phyloP scores from a whole-genome alignment of 2,113 vertebrate genomes.

The Oxygymnocypris stewartii region DNA sequence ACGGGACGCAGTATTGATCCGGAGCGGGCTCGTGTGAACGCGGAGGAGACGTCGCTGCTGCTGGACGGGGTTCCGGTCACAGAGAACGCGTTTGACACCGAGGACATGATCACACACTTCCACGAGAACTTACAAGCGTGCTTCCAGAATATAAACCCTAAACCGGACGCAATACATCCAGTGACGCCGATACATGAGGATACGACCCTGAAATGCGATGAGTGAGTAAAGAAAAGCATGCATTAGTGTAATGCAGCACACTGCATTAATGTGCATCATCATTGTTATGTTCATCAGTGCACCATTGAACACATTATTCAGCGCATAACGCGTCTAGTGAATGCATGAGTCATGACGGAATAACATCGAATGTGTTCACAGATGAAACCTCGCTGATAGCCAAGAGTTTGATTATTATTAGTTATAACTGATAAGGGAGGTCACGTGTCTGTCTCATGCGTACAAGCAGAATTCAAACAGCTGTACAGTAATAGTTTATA shows the following conservation, averaged over 20 bases:
- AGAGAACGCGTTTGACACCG: constrained; percentile 67
- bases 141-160: constrained; percentile 72
- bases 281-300: neutral
- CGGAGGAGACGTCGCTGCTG: constrained; percentile 52
- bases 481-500: neutral
- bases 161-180: constrained; percentile 68
- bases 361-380: neutral
- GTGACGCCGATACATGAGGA: constrained; percentile 80
- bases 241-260: neutral
- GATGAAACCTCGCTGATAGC: neutral
- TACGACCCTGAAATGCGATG: constrained; percentile 82
- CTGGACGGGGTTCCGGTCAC: constrained; percentile 58
- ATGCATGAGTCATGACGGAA: no score
- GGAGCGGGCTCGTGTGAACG: constrained; percentile 63
- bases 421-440: neutral
- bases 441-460: neutral
- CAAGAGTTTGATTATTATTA: no score
- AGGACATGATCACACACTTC: constrained; percentile 75
- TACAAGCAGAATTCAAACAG: neutral
- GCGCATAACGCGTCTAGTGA: neutral
- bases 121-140: constrained; percentile 81
- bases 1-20: constrained; percentile 54
- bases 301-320: neutral
- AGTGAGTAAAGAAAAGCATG: constrained; percentile 79
- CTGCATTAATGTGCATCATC: neutral